Evolutionary conservation across 2,113 vertebrate species (phyloP).

Genomic region (Oncorhynchus tshawytscha): DNA sequence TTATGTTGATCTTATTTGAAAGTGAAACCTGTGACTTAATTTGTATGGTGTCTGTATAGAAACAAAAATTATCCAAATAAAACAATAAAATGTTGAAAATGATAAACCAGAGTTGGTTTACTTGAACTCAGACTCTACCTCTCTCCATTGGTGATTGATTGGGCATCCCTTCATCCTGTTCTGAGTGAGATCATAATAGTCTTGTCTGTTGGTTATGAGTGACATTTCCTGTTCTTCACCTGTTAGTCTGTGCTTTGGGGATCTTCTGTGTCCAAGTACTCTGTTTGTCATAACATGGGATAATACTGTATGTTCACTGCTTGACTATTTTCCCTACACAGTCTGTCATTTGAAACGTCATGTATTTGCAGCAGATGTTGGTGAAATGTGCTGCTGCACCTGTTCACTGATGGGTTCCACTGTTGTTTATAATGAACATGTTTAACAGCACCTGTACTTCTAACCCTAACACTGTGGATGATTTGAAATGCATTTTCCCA

Average conservation of each 20-base stretch:
- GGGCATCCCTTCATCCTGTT: constrained; percentile 70
- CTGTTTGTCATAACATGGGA: constrained; percentile 11
- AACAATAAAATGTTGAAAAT: constrained; percentile 76
- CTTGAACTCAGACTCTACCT: constrained; percentile 68
- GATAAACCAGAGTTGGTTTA: constrained; percentile 67
- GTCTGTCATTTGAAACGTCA: constrained; percentile 18
- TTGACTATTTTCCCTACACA: constrained; percentile 33
- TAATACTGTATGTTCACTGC: constrained; percentile 8
- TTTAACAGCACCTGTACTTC: neutral
- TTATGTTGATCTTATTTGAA: constrained; percentile 81
- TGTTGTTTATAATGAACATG: neutral
- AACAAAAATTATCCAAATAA: constrained; percentile 68
- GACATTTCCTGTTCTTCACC: constrained; percentile 47
- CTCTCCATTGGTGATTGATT: constrained; percentile 72
- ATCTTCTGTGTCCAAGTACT: constrained; percentile 27
- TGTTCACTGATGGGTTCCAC: neutral
- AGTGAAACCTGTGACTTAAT: constrained; percentile 92
- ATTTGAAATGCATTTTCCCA: constrained; percentile 9
- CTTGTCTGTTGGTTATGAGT: constrained; percentile 55
- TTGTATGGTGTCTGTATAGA: constrained; percentile 98
- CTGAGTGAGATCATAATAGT: constrained; percentile 72
- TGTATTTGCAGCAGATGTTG: neutral
- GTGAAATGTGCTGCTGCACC: neutral
- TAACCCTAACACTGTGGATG: constrained; percentile 16
- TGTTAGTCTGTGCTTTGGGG: constrained; percentile 54